phyloP scores from a whole-genome alignment of 2,888 invertebrate genomes.

The Dione vanillae region DNA sequence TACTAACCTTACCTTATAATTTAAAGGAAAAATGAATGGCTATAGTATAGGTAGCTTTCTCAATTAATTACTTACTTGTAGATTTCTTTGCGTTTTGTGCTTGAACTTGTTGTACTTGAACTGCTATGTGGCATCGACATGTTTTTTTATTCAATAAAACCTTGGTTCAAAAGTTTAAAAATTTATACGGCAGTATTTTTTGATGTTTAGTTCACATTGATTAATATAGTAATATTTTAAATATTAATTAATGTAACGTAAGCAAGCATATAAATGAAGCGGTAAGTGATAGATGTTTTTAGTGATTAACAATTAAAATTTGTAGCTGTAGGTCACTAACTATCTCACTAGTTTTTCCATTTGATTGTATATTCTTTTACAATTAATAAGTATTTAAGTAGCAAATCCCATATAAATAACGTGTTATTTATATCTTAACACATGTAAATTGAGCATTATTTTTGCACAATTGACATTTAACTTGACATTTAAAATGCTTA shows the following conservation, averaged over 20 bases:
- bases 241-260: constrained; percentile 10
- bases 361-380: background rate
- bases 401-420: constrained; percentile 26
- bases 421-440: constrained; percentile 41
- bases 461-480: constrained; percentile 41
- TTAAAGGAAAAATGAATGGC: background rate
- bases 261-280: constrained; percentile 34
- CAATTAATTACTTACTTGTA: constrained; percentile 70
- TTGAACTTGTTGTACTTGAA: constrained; percentile 77
- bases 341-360: background rate
- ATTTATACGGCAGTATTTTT: background rate
- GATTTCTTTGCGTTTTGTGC: constrained; percentile 82
- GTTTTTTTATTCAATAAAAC: constrained; percentile 34
- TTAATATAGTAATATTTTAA: background rate
- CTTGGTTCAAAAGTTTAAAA: background rate
- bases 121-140: constrained; percentile 83
- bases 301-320: constrained; percentile 9
- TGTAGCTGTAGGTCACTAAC: background rate
- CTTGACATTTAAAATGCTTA: constrained; percentile 31
- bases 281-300: constrained; percentile 26
- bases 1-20: background rate
- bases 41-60: background rate
- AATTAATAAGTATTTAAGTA: background rate
- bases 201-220: background rate
- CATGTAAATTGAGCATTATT: constrained; percentile 44